Percentiles rank a stretch among this genome's conserved stretches.
phyloP scores from a whole-genome alignment of 2,113 vertebrate species.

The Thunnus thynnus region DNA sequence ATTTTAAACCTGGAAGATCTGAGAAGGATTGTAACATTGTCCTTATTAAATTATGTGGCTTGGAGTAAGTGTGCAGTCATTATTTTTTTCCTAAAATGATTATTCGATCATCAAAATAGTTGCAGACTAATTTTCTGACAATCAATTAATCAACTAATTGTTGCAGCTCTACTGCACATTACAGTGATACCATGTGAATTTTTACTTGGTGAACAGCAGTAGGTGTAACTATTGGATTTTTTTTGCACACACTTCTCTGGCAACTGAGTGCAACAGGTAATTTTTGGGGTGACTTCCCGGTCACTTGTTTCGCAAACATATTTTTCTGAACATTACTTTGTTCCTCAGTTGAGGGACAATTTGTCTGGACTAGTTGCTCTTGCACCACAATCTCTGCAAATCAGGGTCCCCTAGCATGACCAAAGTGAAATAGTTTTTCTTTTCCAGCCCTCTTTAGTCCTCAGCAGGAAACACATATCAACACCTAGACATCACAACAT shows the following conservation, averaged over 20 bases:
- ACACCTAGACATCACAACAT: neutral
- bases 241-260: neutral
- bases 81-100: too few species aligned
- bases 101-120: too few species aligned
- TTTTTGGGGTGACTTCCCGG: neutral
- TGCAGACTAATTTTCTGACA: too few species aligned
- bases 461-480: neutral
- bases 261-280: neutral
- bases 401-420: neutral
- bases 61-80: too few species aligned
- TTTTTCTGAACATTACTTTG: neutral
- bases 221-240: too few species aligned
- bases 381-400: conserved; percentile 28
- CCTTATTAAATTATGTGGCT: too few species aligned
- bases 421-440: conserved; percentile 6
- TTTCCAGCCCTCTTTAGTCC: conserved; percentile 9
- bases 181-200: too few species aligned
- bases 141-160: too few species aligned
- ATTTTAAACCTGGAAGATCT: too few species aligned
- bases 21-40: too few species aligned
- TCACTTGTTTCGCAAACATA: neutral
- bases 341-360: neutral
- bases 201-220: too few species aligned
- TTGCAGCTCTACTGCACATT: too few species aligned
- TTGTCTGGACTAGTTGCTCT: conserved; percentile 14